Base-by-base conservation (phyloP, 2,797 vertebrate species). In the Eremophila alpestris region DNA sequence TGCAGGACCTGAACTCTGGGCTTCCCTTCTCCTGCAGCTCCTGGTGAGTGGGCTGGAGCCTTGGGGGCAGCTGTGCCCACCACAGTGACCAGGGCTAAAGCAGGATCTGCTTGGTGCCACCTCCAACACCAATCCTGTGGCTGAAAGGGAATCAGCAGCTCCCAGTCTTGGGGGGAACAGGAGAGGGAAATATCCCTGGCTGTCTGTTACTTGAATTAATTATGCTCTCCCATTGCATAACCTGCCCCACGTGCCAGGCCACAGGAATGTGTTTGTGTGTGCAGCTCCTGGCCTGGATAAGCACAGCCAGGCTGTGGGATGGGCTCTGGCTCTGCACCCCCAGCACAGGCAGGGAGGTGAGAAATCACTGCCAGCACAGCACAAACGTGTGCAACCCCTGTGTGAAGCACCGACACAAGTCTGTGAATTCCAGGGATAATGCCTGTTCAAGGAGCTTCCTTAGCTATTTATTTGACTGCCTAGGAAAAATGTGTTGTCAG, bases 51-150 rank as follows among this genome's bases (percentile, higher is more conserved):
- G 43, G 45, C 83, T 32, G 52, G 40, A 41, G 40, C 16, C 38
- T 22, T 62, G 34, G 71, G 38, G 43, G 60, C 67, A 23, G 49
- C 40, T 0, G 1, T 7, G 29, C 69, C 43, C 38, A 20, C 18
- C 11, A 4, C 8, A 1, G 27, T 1, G 23, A 8, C 34, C 8
- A 70, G n/a, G 32, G 48, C 46, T 2, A n/a, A n/a, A 7, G 21
- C 17, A 8, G 22, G 29, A 59, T 22, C 34, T 1, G 0, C 7
- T 41, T 12, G 1, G 41, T 36, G 83, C 70, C 38, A 20, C 36
- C 41, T 55, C 69, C 48, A 30, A 2, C 4, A 23, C 13, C 0
- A 0, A 7, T 32, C 38, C 34, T 1, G 1, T 5, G 71, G 71
- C 64, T 34, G 46, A 43, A 60, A 59, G 52, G 40, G 29, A 81